A percentile compares a stretch with the other conserved stretches of the same genome.
Conservation (phyloP, 30 jellyfish, hydroid and myxozoan species). For the Pseudorhiza aurosa region DNA sequence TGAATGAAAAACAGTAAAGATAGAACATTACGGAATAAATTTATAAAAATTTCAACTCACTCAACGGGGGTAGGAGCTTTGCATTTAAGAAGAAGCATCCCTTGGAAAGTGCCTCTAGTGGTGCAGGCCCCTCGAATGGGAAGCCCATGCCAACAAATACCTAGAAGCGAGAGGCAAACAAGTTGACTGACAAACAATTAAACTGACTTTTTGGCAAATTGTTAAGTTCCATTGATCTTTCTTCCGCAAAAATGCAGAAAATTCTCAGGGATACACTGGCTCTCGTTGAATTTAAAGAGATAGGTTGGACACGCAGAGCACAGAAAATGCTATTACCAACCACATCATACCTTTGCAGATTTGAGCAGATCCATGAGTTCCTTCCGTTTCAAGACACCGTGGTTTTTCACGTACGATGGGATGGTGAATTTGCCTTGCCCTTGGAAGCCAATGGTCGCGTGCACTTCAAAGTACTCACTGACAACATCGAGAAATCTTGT, state of each 20-base stretch:
- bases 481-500: slow-evolving; percentile 75
- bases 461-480: slow-evolving; percentile 92
- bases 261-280: no score
- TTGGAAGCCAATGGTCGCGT: slow-evolving; percentile 82
- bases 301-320: neutral
- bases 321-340: neutral
- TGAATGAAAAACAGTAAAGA: no score
- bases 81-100: slow-evolving; percentile 95
- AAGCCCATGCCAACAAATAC: slow-evolving; percentile 98
- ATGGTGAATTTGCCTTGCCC: slow-evolving; percentile 37
- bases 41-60: slow-evolving; percentile 43
- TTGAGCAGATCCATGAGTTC: slow-evolving; percentile 67
- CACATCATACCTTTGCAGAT: slow-evolving; percentile 85
- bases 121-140: slow-evolving; percentile 99
- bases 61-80: slow-evolving; percentile 83
- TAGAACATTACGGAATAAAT: no score
- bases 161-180: no score
- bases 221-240: no score
- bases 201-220: no score
- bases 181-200: no score
- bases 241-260: no score
- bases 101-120: slow-evolving; percentile 96
- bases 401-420: slow-evolving; percentile 89
- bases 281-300: no score
- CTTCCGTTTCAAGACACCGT: slow-evolving; percentile 80